Percentiles rank a stretch among this genome's conserved stretches.
Conservation (phyloP, 2,888 invertebrate genomes). For the Aporophyla lueneburgensis region DNA sequence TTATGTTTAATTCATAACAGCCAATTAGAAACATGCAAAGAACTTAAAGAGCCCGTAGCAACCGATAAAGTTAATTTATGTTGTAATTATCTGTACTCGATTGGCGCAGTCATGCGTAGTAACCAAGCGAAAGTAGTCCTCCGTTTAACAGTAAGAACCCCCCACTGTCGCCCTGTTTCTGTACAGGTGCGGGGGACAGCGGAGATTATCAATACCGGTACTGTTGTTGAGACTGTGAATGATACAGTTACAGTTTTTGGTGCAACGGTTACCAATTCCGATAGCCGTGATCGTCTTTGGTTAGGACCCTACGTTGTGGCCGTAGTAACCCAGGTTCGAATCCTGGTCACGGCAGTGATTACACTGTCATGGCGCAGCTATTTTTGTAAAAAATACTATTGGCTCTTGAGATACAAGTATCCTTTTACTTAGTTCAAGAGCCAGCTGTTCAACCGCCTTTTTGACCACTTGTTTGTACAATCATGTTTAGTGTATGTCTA, state of each 20-base stretch:
- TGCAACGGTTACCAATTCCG: conserved; percentile 80
- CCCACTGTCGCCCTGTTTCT: conserved; percentile 23
- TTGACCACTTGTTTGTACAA: no score
- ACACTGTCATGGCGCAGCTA: conserved; percentile 51
- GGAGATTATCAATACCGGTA: conserved; percentile 20
- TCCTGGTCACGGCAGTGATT: conserved; percentile 92
- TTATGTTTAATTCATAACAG: conserved; percentile 62
- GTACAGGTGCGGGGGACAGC: conserved; percentile 23
- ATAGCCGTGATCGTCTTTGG: conserved; percentile 93
- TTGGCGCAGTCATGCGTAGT: conserved; percentile 62
- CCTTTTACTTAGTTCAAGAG: no score
- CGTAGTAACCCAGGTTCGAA: conserved; percentile 93
- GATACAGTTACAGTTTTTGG: conserved; percentile 43
- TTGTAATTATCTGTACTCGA: conserved; percentile 67
- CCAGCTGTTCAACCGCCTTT: no score
- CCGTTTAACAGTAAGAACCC: neutral
- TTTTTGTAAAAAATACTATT: conserved; percentile 69
- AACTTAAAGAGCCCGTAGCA: conserved; percentile 50
- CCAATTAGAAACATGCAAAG: conserved; percentile 61
- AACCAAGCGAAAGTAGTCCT: conserved; percentile 51
- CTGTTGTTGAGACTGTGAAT: neutral
- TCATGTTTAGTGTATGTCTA: no score
- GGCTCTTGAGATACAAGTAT: no score
- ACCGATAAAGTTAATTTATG: conserved; percentile 67
- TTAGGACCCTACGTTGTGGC: conserved; percentile 94